phyloP scores from a whole-genome alignment of 2,113 vertebrate species.

The Eptesicus fuscus region DNA sequence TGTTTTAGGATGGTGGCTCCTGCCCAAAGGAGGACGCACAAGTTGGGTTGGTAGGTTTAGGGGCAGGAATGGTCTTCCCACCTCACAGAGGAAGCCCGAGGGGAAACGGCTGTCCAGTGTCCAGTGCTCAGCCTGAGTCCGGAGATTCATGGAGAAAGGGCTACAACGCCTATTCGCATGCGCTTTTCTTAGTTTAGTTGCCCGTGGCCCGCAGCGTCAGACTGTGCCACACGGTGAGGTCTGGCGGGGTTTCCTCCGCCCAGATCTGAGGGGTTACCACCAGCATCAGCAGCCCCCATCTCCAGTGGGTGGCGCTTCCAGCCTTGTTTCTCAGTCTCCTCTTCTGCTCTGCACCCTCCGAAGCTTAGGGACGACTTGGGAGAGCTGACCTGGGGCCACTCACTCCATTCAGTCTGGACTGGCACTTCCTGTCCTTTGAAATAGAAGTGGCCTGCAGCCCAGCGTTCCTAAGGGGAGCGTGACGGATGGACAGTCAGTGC shows the following conservation, averaged over 20 bases:
- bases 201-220: not conserved
- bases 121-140: too few relatives aligned
- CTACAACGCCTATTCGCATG: too few relatives aligned
- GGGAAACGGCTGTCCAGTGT: too few relatives aligned
- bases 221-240: not conserved
- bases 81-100: too few relatives aligned
- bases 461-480: too few relatives aligned
- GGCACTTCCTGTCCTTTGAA: not conserved
- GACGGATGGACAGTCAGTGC: not conserved
- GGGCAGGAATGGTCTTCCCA: too few relatives aligned
- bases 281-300: not conserved
- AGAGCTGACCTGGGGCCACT: not conserved
- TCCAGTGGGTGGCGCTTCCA: not conserved
- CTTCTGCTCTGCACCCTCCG: not conserved
- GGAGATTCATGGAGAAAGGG: not conserved
- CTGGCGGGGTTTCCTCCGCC: not conserved
- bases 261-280: not conserved
- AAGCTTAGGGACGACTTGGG: not conserved
- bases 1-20: too few relatives aligned
- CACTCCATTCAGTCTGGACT: not conserved
- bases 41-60: too few relatives aligned
- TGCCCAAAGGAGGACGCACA: too few relatives aligned
- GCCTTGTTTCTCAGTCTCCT: not conserved
- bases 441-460: too few relatives aligned
- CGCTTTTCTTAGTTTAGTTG: not conserved